Evolutionary conservation across 2,888 invertebrate species (phyloP).

Genomic region (Vesta saturnalis): DNA sequence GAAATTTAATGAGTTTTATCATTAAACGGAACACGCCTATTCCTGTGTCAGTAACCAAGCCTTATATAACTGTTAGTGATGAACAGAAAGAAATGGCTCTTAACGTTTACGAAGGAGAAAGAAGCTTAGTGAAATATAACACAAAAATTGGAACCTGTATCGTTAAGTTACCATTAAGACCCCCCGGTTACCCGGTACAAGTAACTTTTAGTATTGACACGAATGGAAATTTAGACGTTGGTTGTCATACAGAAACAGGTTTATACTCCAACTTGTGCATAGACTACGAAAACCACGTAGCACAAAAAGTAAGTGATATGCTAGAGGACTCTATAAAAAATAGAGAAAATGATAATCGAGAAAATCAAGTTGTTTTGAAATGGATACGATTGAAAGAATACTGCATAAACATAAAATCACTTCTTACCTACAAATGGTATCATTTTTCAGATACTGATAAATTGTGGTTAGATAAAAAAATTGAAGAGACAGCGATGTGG

Average conservation of each 20-base stretch:
- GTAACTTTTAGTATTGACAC: slow-evolving; percentile 19
- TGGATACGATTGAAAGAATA: slow-evolving; percentile 14
- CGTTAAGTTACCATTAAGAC: slow-evolving; percentile 10
- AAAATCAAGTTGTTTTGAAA: slow-evolving; percentile 5
- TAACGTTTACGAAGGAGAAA: slow-evolving; percentile 43
- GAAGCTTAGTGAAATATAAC: slow-evolving; percentile 23
- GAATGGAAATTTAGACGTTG: slow-evolving; percentile 19
- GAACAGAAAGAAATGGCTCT: slow-evolving; percentile 34
- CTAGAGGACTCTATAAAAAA: not conserved
- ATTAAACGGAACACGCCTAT: slow-evolving; percentile 83
- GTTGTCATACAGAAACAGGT: slow-evolving; percentile 6
- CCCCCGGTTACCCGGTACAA: slow-evolving; percentile 14
- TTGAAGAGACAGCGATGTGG: not conserved
- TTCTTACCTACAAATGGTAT: slow-evolving; percentile 13
- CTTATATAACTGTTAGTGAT: slow-evolving; percentile 31
- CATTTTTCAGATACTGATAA: slow-evolving; percentile 11
- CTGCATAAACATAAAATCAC: slow-evolving; percentile 14
- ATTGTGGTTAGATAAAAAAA: not conserved
- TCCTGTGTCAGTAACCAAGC: slow-evolving; percentile 59
- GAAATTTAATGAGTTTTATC: slow-evolving; percentile 84
- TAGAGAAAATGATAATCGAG: not conserved
- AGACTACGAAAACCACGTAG: slow-evolving; percentile 4
- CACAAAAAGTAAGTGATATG: slow-evolving; percentile 7
- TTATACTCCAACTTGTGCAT: slow-evolving; percentile 12
- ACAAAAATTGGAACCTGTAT: slow-evolving; percentile 24